Conservation (phyloP, 2,888 invertebrate genomes). For the Trichopria drosophilae region DNA sequence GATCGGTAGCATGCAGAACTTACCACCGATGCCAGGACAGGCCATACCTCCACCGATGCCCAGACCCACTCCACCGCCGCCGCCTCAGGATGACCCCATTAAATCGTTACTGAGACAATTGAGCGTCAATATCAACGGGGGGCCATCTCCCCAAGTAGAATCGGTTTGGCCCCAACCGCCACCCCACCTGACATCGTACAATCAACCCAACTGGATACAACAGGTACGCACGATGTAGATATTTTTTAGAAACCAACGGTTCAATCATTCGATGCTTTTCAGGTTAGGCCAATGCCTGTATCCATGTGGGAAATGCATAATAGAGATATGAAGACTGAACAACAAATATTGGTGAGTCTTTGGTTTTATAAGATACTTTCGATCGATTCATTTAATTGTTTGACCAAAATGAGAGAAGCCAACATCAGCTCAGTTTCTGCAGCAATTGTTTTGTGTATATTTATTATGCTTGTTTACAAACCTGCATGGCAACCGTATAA, state of each 20-base stretch:
- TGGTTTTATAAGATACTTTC: not conserved
- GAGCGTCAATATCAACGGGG: slow-evolving; percentile 49
- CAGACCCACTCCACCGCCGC: slow-evolving; percentile 35
- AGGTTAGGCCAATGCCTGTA: slow-evolving; percentile 53
- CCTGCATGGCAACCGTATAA: too few relatives aligned
- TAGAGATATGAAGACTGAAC: slow-evolving; percentile 60
- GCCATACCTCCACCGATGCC: slow-evolving; percentile 38
- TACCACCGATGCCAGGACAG: slow-evolving; percentile 52
- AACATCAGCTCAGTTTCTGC: too few relatives aligned
- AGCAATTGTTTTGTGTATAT: too few relatives aligned
- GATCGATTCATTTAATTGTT: not conserved
- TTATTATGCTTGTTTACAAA: too few relatives aligned
- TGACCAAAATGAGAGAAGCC: too few relatives aligned
- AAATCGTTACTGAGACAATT: slow-evolving; percentile 61
- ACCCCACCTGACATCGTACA: slow-evolving; percentile 49
- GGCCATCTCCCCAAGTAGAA: slow-evolving; percentile 43
- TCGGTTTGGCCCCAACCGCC: slow-evolving; percentile 55
- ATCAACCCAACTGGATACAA: slow-evolving; percentile 53
- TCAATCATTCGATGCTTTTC: too few relatives aligned
- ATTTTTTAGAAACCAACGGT: slow-evolving; percentile 2
- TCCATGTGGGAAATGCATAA: slow-evolving; percentile 56
- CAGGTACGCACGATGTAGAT: slow-evolving; percentile 41
- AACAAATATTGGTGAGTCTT: slow-evolving; percentile 57
- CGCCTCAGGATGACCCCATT: slow-evolving; percentile 60
- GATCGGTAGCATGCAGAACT: slow-evolving; percentile 60